Percentiles rank a stretch among this genome's conserved stretches.
phyloP scores from a whole-genome alignment of 2,888 invertebrate species.

The Capitulum mitella region DNA sequence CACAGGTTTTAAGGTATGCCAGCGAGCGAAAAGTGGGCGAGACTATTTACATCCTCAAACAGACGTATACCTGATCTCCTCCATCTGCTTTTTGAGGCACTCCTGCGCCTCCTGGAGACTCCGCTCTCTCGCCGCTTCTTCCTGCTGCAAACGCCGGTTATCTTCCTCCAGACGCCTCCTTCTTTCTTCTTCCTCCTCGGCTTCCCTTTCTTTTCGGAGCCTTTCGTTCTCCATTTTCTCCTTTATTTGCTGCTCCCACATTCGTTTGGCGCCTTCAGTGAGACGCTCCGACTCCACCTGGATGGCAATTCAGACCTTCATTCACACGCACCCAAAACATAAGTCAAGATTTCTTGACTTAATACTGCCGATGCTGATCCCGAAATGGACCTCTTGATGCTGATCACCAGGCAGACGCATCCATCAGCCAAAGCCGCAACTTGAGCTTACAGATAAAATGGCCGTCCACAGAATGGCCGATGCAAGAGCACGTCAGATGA shows the following conservation, averaged over 20 bases:
- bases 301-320: not conserved
- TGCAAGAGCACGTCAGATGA: too few relatives aligned
- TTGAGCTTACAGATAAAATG: too few relatives aligned
- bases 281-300: conserved; percentile 13
- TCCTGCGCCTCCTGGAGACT: conserved; percentile 24
- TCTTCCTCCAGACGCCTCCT: not conserved
- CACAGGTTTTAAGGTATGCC: too few relatives aligned
- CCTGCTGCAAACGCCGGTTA: not conserved
- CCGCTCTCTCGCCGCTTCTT: conserved; percentile 1
- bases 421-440: too few relatives aligned
- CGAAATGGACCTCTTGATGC: too few relatives aligned
- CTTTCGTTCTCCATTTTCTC: conserved; percentile 10
- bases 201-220: not conserved
- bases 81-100: not conserved
- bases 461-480: too few relatives aligned
- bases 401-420: too few relatives aligned
- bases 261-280: not conserved
- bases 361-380: too few relatives aligned
- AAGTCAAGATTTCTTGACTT: too few relatives aligned
- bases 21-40: too few relatives aligned
- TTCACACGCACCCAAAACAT: not conserved
- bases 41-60: too few relatives aligned
- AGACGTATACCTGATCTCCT: not conserved
- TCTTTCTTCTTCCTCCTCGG: conserved; percentile 3
- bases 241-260: not conserved